Evolutionary conservation across 2,113 vertebrate genomes (phyloP).

Genomic region (Myocastor coypus): DNA sequence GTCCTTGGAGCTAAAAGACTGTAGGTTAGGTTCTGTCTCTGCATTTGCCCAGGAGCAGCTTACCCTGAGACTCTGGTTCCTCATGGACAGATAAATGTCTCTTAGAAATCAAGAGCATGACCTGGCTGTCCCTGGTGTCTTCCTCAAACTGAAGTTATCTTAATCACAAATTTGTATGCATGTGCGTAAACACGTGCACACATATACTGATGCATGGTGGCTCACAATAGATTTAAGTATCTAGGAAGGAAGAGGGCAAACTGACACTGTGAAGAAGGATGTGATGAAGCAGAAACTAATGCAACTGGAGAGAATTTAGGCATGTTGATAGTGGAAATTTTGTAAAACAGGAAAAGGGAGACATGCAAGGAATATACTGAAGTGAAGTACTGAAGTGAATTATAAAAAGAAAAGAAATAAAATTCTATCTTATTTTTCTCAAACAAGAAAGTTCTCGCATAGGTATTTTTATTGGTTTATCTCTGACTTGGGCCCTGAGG

Average conservation of each 20-base stretch:
- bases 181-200: background rate
- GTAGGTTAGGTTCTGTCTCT: background rate
- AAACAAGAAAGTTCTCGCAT: conserved; percentile 23
- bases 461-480: conserved; percentile 69
- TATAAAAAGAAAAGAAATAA: conserved; percentile 20
- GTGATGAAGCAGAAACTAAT: background rate
- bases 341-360: background rate
- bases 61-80: background rate
- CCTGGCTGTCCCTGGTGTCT: background rate
- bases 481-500: conserved; percentile 41
- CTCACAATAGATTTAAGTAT: background rate
- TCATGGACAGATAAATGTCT: background rate
- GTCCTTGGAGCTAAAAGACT: background rate
- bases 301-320: background rate
- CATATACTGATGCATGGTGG: background rate
- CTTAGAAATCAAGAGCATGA: background rate
- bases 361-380: background rate
- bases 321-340: background rate
- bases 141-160: background rate
- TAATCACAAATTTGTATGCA: background rate
- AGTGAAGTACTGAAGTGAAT: conserved; percentile 52
- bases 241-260: background rate
- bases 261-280: background rate
- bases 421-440: background rate
- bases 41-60: background rate